Conservation (phyloP, 2,113 vertebrate genomes). For the Sphaerodactylus townsendi region DNA sequence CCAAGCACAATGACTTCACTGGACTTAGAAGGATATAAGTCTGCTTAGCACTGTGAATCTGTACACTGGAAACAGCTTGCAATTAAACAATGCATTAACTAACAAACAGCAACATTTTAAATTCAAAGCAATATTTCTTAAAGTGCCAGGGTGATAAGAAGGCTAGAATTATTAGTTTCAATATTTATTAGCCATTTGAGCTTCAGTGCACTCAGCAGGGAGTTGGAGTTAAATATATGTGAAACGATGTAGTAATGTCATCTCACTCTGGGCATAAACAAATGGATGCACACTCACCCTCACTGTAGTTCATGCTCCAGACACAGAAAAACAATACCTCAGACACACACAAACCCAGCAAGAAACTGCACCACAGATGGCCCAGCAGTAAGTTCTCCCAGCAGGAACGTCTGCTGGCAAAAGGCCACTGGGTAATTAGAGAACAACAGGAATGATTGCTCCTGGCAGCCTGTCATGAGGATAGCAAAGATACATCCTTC, state of each 20-base stretch:
- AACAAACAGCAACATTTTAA: not conserved
- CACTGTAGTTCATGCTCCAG: not conserved
- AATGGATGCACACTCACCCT: not conserved
- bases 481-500: slow-evolving; percentile 1
- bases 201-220: not conserved
- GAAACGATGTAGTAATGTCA: not conserved
- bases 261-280: not conserved
- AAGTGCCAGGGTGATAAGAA: not conserved
- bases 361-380: not conserved
- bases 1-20: too few species aligned
- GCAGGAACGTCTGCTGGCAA: not conserved
- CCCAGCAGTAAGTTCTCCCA: slow-evolving; percentile 2
- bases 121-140: not conserved
- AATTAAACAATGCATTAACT: not conserved
- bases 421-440: slow-evolving; percentile 17
- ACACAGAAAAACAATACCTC: not conserved
- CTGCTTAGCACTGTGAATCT: not conserved
- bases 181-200: not conserved
- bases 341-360: not conserved
- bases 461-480: slow-evolving; percentile 12
- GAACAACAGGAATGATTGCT: slow-evolving; percentile 16
- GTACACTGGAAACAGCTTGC: not conserved
- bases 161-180: not conserved
- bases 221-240: not conserved
- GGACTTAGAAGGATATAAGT: too few species aligned